Conservation (phyloP, 2,113 vertebrate species). For the Phocoena sinus region DNA sequence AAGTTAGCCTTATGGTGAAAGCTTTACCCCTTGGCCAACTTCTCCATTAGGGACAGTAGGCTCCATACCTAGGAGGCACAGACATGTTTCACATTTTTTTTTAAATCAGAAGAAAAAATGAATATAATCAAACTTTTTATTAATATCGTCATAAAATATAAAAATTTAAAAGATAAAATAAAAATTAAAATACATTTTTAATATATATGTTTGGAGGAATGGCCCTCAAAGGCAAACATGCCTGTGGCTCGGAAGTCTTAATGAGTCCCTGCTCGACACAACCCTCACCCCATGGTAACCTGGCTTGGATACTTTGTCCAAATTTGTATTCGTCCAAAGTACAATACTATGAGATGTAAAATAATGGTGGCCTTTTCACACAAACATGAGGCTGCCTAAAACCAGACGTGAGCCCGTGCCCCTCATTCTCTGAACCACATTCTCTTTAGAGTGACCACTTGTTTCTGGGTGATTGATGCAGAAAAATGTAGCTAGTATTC, state of each 20-base stretch:
- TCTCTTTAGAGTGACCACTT: neutral
- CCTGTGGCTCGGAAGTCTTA: neutral
- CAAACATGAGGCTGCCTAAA: neutral
- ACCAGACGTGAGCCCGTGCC: too few species aligned
- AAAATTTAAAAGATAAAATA: neutral
- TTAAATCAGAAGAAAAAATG: neutral
- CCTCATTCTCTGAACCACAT: neutral
- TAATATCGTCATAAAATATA: neutral
- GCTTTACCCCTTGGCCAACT: neutral
- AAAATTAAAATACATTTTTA: neutral
- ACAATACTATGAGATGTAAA: neutral
- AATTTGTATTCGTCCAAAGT: neutral
- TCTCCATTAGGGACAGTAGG: neutral
- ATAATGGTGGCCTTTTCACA: neutral
- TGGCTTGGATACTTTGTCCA: neutral
- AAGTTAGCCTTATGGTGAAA: neutral
- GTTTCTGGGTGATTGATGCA: neutral
- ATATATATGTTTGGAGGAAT: neutral
- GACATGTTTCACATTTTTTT: neutral
- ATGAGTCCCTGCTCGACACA: neutral
- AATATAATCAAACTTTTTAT: neutral
- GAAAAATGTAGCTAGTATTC: neutral
- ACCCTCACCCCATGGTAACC: neutral
- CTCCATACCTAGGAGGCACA: neutral
- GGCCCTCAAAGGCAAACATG: neutral